phyloP scores from a whole-genome alignment of 1,140 invertebrate genomes.

The Euschistus heros region DNA sequence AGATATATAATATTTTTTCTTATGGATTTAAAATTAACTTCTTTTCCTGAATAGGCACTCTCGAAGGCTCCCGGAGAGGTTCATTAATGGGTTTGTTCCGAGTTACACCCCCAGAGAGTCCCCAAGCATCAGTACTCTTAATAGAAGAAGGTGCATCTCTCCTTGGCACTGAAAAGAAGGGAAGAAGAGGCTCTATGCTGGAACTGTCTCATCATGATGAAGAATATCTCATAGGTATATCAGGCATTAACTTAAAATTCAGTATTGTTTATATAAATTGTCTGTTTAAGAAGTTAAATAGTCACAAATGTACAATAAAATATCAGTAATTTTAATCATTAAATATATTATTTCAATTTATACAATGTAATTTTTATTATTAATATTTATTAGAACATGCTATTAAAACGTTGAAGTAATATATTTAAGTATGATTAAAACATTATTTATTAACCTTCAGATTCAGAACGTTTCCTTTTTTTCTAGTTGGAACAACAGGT shows the following conservation, averaged over 20 bases:
- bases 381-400: background rate
- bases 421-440: background rate
- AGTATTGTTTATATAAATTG: background rate
- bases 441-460: background rate
- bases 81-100: background rate
- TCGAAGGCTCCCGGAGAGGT: background rate
- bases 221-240: constrained; percentile 28
- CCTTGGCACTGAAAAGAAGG: constrained; percentile 7
- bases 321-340: background rate
- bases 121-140: constrained; percentile 20
- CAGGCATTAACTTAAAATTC: background rate
- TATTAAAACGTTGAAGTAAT: background rate
- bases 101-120: background rate
- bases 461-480: no score
- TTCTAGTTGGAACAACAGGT: constrained; percentile 16
- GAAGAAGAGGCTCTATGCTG: constrained; percentile 39
- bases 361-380: background rate
- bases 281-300: background rate
- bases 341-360: background rate
- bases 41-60: background rate
- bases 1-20: no score
- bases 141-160: constrained; percentile 20
- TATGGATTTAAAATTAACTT: no score
- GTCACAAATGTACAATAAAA: background rate
- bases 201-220: constrained; percentile 35